A percentile compares a stretch with the other conserved stretches of the same genome.
Evolutionary conservation across 2,888 invertebrate species (phyloP).

Genomic region (Brachypalpus laphriformis): DNA sequence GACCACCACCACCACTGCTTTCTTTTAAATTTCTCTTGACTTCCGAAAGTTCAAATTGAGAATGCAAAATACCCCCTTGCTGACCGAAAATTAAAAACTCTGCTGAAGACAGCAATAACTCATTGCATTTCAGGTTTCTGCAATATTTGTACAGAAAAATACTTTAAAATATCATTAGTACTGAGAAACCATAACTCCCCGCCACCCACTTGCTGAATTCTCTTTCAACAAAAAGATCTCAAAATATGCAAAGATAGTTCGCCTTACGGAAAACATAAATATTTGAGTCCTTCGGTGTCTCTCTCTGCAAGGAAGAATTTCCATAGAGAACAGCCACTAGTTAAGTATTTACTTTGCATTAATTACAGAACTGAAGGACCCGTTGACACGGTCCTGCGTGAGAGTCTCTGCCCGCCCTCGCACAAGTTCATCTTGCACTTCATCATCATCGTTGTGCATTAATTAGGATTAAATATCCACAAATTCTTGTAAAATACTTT

Average conservation of each 20-base stretch:
- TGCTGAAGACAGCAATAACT: not conserved
- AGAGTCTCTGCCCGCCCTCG: not conserved
- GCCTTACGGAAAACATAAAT: constrained; percentile 35
- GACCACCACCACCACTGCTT: not conserved
- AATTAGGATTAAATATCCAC: constrained; percentile 54
- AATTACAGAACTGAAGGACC: constrained; percentile 60
- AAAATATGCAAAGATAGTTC: constrained; percentile 25
- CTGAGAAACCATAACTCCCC: not conserved
- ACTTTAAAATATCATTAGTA: not conserved
- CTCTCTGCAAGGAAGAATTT: not conserved
- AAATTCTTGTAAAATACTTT: constrained; percentile 55
- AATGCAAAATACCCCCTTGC: not conserved
- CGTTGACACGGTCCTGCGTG: constrained; percentile 54
- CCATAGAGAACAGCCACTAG: constrained; percentile 49
- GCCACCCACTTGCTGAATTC: not conserved
- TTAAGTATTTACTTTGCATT: constrained; percentile 71
- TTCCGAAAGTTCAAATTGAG: not conserved
- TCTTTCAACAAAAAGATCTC: not conserved
- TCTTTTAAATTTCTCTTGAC: not conserved
- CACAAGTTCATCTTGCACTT: constrained; percentile 31
- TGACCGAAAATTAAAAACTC: not conserved
- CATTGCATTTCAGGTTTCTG: not conserved
- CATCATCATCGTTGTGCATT: constrained; percentile 40
- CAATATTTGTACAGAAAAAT: not conserved
- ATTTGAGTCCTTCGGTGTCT: constrained; percentile 24